These are phyloP conservation scores for Torymus auratus DNA, from an alignment of 2,888 invertebrate genomes.

Conservation along the genomic window DNA sequence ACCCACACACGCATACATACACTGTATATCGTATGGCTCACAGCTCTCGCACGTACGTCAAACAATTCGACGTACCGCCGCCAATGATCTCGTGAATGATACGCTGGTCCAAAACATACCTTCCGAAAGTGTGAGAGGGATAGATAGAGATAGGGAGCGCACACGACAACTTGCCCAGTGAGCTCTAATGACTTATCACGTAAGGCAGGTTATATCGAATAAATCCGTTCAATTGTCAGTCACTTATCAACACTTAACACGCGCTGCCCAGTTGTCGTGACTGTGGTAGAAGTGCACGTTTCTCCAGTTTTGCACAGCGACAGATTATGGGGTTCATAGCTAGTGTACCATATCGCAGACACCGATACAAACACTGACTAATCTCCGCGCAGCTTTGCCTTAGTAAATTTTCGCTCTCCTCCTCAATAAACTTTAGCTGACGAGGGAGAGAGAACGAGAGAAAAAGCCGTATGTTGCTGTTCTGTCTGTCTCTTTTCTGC, in stretches of 20 bases:
- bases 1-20: no score
- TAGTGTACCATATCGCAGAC: constrained; percentile 2
- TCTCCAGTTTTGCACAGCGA: neutral
- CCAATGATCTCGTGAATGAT: neutral
- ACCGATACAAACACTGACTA: neutral
- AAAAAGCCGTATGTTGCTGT: neutral
- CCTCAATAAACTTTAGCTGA: neutral
- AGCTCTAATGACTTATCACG: neutral
- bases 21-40: constrained; percentile 60
- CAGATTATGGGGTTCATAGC: neutral
- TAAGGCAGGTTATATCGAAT: constrained; percentile 61
- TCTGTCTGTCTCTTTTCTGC: constrained; percentile 1
- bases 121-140: neutral
- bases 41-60: constrained; percentile 48
- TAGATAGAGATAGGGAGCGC: no score
- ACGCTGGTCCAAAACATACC: constrained; percentile 28
- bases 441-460: no score
- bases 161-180: no score
- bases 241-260: constrained; percentile 68
- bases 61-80: constrained; percentile 29
- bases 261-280: constrained; percentile 25
- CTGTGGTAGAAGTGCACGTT: neutral
- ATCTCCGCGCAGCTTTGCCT: no score
- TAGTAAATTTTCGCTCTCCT: neutral
- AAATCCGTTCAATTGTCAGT: constrained; percentile 69